Evolutionary conservation across 2,113 vertebrate species (phyloP).

Genomic region (Mesitornis unicolor): DNA sequence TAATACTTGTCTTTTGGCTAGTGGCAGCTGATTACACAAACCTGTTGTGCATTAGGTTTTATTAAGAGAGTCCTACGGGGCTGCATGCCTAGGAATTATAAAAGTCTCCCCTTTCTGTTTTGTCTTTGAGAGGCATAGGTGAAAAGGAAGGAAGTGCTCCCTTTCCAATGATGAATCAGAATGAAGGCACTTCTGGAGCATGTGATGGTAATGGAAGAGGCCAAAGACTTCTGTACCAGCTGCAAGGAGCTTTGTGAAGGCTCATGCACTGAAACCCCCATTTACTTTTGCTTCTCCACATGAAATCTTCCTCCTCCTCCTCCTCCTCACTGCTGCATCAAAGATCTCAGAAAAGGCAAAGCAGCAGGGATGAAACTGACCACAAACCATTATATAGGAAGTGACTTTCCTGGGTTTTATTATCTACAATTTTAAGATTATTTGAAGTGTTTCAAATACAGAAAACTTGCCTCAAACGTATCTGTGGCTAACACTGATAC

Average conservation of each 20-base stretch:
- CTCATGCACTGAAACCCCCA: background rate
- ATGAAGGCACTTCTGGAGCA: fast-evolving
- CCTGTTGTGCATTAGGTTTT: fast-evolving
- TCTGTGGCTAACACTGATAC: background rate
- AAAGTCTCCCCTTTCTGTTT: background rate
- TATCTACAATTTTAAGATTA: background rate
- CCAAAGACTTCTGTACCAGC: background rate
- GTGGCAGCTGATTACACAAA: background rate
- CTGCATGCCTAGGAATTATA: background rate
- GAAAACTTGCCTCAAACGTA: background rate
- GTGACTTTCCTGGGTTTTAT: background rate
- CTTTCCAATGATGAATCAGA: background rate
- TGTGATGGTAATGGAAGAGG: background rate
- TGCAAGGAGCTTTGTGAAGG: background rate
- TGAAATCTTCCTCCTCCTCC: background rate
- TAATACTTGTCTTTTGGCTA: background rate
- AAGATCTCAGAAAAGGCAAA: background rate
- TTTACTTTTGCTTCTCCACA: background rate
- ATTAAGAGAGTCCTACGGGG: background rate
- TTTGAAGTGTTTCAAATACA: background rate
- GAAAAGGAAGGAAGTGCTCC: background rate
- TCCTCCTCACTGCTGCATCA: background rate
- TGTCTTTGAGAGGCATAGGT: background rate
- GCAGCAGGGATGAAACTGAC: background rate
- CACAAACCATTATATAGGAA: background rate